Base-by-base conservation (phyloP, 2,113 vertebrate genomes). In the Rhabdomys dilectus region DNA sequence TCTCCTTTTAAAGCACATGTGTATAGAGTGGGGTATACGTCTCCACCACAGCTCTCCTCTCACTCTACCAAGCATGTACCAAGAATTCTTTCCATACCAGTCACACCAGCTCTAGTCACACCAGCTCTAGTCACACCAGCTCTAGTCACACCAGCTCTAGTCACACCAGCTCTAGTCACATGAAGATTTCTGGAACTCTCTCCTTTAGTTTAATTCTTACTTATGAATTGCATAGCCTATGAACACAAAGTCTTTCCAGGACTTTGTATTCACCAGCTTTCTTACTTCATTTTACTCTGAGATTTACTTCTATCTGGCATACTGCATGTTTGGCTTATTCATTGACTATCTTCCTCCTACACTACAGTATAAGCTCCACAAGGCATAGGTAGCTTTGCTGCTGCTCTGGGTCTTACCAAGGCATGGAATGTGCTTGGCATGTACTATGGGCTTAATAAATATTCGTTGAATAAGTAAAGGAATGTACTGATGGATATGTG, bases 41-140 rank as follows among this genome's bases (percentile, higher is more conserved):
- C 8, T 29, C 0, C 5, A 24, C 0, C 8, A 17, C 19, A 21
- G 26, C 6, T 29, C 1, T 26, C 45, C 15, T 1, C 66, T 24
- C 58, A 64, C 31, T 42, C 15, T 19, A 3, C 3, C 31, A 31
- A 19, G 19, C 21, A 8, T 29, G 1, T 70, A 72, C 2, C 21
- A 10, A 53, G 12, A 15, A 3, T 48, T 51, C 42, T 29, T 70
- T 60, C 4, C 24, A 66, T 13, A 21, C 8, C 66, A 8, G 9
- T 45, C 45, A 45, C 45, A 45, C 45, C 45, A 45, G 45, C 45
- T 5, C 3, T 45, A 45, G 45, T 45, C 45, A 45, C 45, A 45
- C 45, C 3, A 45, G 22, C 5, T 51, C 0, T 36, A 42, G 56
- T 26, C 26, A 78, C 24, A 22, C 2, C 17, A 31, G 34, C n/a